These are phyloP conservation scores for Rambutsinella grinnellia DNA, from an alignment of 2,888 invertebrate genomes.

Conservation along the genomic window DNA sequence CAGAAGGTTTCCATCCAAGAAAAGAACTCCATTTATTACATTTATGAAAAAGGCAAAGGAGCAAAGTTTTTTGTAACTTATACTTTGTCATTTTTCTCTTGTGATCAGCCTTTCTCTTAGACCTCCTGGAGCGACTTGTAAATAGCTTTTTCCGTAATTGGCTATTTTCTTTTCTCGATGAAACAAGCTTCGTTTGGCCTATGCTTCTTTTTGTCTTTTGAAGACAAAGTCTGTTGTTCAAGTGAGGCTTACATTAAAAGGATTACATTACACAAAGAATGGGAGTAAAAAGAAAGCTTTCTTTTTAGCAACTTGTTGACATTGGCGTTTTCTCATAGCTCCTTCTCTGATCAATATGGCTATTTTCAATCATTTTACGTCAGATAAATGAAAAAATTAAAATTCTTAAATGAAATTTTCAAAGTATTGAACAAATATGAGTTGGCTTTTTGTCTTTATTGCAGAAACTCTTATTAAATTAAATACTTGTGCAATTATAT, in stretches of 20 bases:
- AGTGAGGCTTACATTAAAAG: neutral
- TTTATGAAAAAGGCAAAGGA: slow-evolving; percentile 36
- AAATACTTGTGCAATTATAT: no score
- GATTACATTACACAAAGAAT: neutral
- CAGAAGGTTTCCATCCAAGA: no score
- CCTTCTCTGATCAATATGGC: neutral
- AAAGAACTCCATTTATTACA: neutral
- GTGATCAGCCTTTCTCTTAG: slow-evolving; percentile 49
- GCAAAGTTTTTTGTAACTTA: slow-evolving; percentile 45
- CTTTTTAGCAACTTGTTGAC: slow-evolving; percentile 19
- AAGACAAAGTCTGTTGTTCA: slow-evolving; percentile 9
- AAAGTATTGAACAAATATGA: no score
- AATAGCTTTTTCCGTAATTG: slow-evolving; percentile 65
- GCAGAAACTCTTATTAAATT: no score
- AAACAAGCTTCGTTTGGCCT: neutral
- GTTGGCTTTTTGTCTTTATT: no score
- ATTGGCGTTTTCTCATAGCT: neutral
- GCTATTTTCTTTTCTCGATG: slow-evolving; percentile 52
- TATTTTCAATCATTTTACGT: no score
- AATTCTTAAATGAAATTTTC: no score
- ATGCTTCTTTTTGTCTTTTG: slow-evolving; percentile 12
- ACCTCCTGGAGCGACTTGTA: slow-evolving; percentile 63
- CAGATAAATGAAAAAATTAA: no score
- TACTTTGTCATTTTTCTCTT: slow-evolving; percentile 53
- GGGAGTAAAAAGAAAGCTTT: no score